Evolutionary conservation across 2,113 vertebrate genomes (phyloP), one percentile per base, ranked within the genome.

Genomic region (Riparia riparia): DNA sequence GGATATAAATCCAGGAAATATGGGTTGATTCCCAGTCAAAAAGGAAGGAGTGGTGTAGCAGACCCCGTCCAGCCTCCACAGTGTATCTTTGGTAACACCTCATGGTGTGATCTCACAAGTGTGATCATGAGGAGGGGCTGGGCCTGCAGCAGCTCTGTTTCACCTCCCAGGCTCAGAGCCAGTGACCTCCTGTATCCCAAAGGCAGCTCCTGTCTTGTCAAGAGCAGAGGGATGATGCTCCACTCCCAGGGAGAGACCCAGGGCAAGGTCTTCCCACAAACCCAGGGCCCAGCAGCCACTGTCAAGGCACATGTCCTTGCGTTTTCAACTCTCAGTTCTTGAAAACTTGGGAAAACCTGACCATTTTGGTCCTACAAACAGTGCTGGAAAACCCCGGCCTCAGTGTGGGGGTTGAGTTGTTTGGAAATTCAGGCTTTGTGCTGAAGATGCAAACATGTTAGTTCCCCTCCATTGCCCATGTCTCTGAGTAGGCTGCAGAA

Each of bases 401-500:
- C 5, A 3, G 4, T 16, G 65, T 68, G 76, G 68, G 76, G 26
- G 64, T 32, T 71, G 76, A 88, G 64, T 71, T 90, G 18, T 90
- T 86, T 26, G 69, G 88, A 83, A 84, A 94, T 71, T 78, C 90
- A 69, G 88, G 82, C 77, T 81, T 91, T 92, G n/a, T 83, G 6
- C 56, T 63, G 60, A 90, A 90, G 88, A 93, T 71, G 76, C 88
- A 70, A 80, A 60, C n/a, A 12, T 92, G 86, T 94, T 84, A 83
- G 86, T 89, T 90, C 94, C 51, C 61, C 72, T 91, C 26, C 9
- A 7, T 21, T 90, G 74, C 88, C 74, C 34, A 2, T 85, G 73
- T 56, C 71, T 96, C 88, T 42, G 71, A 80, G 82, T 63, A 94
- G 87, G 92, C 91, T 94, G 92, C 87, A 79, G 84, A 94, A 90